A percentile compares a stretch with the other conserved stretches of the same genome.
These are phyloP conservation scores for Meiosimyza decipiens DNA, from an alignment of 2,888 invertebrate genomes.

Conservation along the genomic window DNA sequence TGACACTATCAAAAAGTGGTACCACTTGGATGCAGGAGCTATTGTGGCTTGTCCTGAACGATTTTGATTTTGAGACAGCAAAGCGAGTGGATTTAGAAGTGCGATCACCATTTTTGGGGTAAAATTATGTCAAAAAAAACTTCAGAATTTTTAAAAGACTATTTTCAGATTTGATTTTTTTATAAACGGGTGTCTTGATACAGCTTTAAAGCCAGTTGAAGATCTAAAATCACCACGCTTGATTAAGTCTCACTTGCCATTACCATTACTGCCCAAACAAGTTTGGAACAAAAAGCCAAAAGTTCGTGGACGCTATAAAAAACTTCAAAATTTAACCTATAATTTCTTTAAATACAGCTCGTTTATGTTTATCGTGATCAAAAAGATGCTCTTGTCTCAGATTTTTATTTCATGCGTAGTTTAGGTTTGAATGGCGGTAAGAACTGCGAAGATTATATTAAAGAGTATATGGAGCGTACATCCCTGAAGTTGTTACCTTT, in stretches of 20 bases:
- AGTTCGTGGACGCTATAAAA: conserved; percentile 34
- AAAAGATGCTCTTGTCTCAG: conserved; percentile 83
- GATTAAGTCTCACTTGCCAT: conserved; percentile 56
- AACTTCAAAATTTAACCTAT: not conserved
- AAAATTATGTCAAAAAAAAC: conserved; percentile 20
- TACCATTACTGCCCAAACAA: conserved; percentile 53
- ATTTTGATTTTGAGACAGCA: conserved; percentile 56
- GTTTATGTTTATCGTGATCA: conserved; percentile 86
- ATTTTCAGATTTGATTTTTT: conserved; percentile 46
- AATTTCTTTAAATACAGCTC: conserved; percentile 65
- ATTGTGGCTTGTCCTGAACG: conserved; percentile 56
- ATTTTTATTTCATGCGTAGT: conserved; percentile 70
- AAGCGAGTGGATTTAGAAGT: conserved; percentile 47
- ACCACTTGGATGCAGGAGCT: conserved; percentile 64
- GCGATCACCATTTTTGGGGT: conserved; percentile 57
- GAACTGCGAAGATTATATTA: conserved; percentile 45
- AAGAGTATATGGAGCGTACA: conserved; percentile 32
- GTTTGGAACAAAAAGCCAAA: conserved; percentile 56
- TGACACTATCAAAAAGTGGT: conserved; percentile 57
- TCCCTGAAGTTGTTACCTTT: conserved; percentile 25
- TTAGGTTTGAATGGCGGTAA: conserved; percentile 45
- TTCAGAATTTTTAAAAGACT: not conserved
- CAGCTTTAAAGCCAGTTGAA: conserved; percentile 37
- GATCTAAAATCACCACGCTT: conserved; percentile 52
- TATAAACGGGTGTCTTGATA: conserved; percentile 31